Evolutionary conservation across 2,113 vertebrate genomes (phyloP), one percentile per base, ranked within the genome.

Genomic region (Emydura subglobosa): DNA sequence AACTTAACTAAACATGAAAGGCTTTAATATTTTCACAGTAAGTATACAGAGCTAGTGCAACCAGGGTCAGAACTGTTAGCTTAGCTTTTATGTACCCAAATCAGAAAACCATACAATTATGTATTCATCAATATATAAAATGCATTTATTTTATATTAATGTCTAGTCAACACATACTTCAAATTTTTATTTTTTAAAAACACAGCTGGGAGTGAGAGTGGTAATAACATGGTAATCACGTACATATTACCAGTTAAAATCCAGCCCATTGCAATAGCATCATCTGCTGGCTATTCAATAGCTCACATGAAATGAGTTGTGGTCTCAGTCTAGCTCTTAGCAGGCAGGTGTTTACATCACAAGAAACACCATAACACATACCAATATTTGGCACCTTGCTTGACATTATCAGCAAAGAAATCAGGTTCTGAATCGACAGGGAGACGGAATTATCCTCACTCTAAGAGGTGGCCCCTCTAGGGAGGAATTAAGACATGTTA

Each of bases 41-140:
- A 76, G n/a, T 44, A 44, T 44, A 21, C 10, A 76, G 21, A n/a
- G 34, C 31, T 42, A 24, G 5, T 42, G 22, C 22, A 25, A 22
- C 44, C 72, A 76, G 39, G 86, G 53, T 87, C 86, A 91, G 81
- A 89, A 89, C 25, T 10, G n/a, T 3, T 0, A 84, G 14, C 0
- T 4, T 0, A 86, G 14, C 0, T 7, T 44, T 79, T 12, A 78
- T 3, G 42, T 0, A 80, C n/a, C 34, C 17, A 88, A 72, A 39
- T 74, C 53, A 95, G 81, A 61, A 1, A 17, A 24, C 39, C 3
- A 57, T 10, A 74, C 44, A 49, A 49, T 82, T 84, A 89, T 1
- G 29, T 24, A 72, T 72, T 72, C 34, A 39, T 42, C 8, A 39
- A 76, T 44, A 44, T 44, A 42, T 76, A 25, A 24, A 76, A 68